Evolutionary conservation across 2,888 invertebrate species (phyloP).

Genomic region (Eupeodes latifasciatus): DNA sequence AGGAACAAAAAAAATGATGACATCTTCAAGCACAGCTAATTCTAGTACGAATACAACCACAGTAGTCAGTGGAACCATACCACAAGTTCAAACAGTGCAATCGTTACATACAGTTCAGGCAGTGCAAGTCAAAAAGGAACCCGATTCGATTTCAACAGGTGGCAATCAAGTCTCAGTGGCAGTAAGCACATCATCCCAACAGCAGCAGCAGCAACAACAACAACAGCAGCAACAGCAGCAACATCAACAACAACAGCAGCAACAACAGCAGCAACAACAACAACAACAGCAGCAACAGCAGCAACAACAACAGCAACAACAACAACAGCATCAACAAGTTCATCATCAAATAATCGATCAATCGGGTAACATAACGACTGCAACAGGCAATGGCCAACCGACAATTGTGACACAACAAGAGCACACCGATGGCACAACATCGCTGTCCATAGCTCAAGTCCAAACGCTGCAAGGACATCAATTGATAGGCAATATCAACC

Average conservation of each 20-base stretch:
- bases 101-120: conserved; percentile 83
- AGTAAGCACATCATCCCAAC: conserved; percentile 75
- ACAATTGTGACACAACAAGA: conserved; percentile 83
- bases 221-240: conserved; percentile 78
- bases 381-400: conserved; percentile 78
- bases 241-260: conserved; percentile 80
- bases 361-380: conserved; percentile 83
- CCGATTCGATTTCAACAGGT: conserved; percentile 81
- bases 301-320: conserved; percentile 78
- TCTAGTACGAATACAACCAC: conserved; percentile 77
- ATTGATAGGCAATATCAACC: conserved; percentile 84
- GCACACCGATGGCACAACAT: conserved; percentile 83
- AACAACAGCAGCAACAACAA: conserved; percentile 77
- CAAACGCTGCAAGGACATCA: conserved; percentile 84
- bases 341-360: conserved; percentile 84
- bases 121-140: conserved; percentile 84
- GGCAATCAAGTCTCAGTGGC: conserved; percentile 77
- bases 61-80: conserved; percentile 78
- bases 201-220: conserved; percentile 78
- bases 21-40: conserved; percentile 57
- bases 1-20: conserved; percentile 56
- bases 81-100: conserved; percentile 83
- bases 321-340: conserved; percentile 78
- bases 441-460: conserved; percentile 84
- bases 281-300: conserved; percentile 70